Base-by-base conservation (phyloP, 2,888 invertebrate species). In the Sceliomorpha sp. region DNA sequence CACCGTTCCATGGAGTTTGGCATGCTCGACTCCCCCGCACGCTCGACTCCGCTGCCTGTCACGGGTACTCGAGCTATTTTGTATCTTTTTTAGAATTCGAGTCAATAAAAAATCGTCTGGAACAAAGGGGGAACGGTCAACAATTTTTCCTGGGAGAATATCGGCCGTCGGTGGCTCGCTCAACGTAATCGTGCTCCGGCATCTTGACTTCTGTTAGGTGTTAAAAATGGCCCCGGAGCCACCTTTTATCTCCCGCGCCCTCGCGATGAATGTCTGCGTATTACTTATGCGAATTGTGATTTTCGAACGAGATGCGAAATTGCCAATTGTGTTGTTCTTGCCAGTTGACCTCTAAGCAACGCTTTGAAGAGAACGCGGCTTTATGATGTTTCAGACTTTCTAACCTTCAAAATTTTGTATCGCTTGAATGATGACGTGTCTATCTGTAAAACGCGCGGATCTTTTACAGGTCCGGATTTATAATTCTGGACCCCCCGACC, bases 141-240 rank as follows among this genome's bases (percentile, higher is more conserved):
- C 79, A 79, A 85, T 86, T 85, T 84, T 82, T 85, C 83, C 83
- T 76, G 73, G 83, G 82, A 80, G 82, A 81, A 82, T 82, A 80
- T 72, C 71, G 55, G 59, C 36, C 39, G 44, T 39, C 39, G 27
- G 40, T 39, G 32, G 29, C 26, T 31, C 45, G 36, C 31, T 36
- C 29, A 20, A 34, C 60, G 47, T 77, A 83, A 83, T 82, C 82
- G 82, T 73, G 76, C 63, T 63, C 66, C 70, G 69, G 75, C 79
- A 84, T 84, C 84, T 84, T 72, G 83, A 84, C 84, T 84, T 80
- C 83, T 82, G 81, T 82, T 77, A 78, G 82, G 80, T 83, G 82
- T 83, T 82, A 83, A 83, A 82, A 84, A 84, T 84, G 82, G 74
- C 73, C 74, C 74, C 80, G 71, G 74, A 76, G 77, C 78, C 74